Evolutionary conservation across 2,888 invertebrate species (phyloP), one percentile per base, ranked within the genome.

Genomic region (Rhamphomyia laevipes): DNA sequence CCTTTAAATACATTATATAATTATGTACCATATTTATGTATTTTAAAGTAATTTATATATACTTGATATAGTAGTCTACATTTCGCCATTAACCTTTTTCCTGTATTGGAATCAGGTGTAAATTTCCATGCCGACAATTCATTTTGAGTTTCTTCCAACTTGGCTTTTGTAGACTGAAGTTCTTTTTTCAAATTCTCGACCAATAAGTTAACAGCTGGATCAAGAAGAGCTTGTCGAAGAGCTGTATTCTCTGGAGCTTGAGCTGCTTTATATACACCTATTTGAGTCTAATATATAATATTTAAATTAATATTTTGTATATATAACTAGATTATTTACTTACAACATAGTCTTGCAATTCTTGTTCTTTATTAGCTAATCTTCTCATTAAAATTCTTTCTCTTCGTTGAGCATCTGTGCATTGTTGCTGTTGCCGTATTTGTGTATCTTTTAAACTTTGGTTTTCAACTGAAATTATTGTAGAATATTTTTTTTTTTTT

Each of bases 81-180:
- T 68, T 95, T 94, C 11, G 95, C 94, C 96, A 97, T 96, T 57
- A 97, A 74, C 57, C 95, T 82, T 72, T 96, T 97, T 55, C 97
- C 97, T 43, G 95, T 95, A 74, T 94, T 94, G 55, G 94, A 95
- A 72, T 97, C 97, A n/a, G 96, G 94, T 13, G 96, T 96, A 71
- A 97, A 97, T 73, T 97, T 97, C 95, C 96, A 97, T 3, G 97
- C 96, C 49, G 91, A 88, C 43, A 97, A 76, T 75, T 97, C 97
- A 72, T 92, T 94, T 71, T 96, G 96, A 16, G 94, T 94, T 71
- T 96, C 95, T 68, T 96, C 95, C 57, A 95, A 76, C 66, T 89
- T 86, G 47, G 90, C 86, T 68, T 90, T 88, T 17, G 90, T 88
- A 46, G 86, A 81, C 51, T 89, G 84, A 55, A 96, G 74, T 70